Conservation (phyloP, 2,888 invertebrate genomes). For the Tholera decimalis region DNA sequence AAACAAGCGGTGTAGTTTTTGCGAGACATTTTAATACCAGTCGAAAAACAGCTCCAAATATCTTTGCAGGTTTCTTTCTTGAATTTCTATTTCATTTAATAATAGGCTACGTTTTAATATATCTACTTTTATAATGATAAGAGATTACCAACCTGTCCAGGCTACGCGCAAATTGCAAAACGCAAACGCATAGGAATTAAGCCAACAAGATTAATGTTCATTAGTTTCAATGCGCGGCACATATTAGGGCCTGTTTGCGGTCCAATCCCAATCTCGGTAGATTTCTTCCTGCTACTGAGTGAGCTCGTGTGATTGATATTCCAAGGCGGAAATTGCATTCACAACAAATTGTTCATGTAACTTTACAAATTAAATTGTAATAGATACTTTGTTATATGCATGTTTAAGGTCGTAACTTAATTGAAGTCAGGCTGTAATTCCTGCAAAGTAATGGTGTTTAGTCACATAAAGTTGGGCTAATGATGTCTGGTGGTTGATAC, state of each 20-base stretch:
- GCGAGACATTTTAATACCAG: not conserved
- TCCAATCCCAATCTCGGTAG: constrained; percentile 44
- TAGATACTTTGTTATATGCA: constrained; percentile 17
- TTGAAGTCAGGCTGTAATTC: constrained; percentile 27
- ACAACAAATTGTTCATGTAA: constrained; percentile 43
- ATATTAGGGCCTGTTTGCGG: constrained; percentile 62
- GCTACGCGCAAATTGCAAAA: constrained; percentile 39
- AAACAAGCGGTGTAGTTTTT: no score
- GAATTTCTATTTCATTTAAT: not conserved
- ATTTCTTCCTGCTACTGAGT: constrained; percentile 61
- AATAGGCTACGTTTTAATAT: not conserved
- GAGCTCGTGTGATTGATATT: constrained; percentile 60
- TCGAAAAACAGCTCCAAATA: not conserved
- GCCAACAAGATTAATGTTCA: constrained; percentile 55
- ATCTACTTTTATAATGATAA: constrained; percentile 14
- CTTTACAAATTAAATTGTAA: constrained; percentile 33
- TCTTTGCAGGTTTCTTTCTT: not conserved
- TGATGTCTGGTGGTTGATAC: not conserved
- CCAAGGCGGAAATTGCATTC: constrained; percentile 54
- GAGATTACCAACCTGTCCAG: constrained; percentile 13
- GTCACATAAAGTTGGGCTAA: constrained; percentile 7
- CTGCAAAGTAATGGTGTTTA: constrained; percentile 18
- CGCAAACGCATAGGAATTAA: constrained; percentile 36
- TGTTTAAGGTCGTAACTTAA: constrained; percentile 31
- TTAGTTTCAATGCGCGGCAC: constrained; percentile 46